Base-by-base conservation (phyloP, 2,888 invertebrate genomes). In the Microctonus hyperodae region DNA sequence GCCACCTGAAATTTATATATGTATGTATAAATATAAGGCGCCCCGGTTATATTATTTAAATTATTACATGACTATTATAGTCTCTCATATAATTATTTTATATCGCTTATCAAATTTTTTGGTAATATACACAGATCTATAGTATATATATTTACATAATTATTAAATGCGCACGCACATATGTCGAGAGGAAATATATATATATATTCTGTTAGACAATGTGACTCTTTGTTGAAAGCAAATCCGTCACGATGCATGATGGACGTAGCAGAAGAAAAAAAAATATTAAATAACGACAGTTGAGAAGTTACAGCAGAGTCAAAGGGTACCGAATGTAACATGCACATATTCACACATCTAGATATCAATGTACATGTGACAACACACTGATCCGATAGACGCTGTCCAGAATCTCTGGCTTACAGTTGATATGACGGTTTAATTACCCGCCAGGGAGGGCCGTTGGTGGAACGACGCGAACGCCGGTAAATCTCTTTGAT, bases 401-500 rank as follows among this genome's bases (percentile, higher is more conserved):
- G 64, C 69, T 69, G 61, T 64, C 69, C 70, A 70, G 66, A 70
- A 61, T 69, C 33, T 55, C 37, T 50, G 44, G 28, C 66, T 53
- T 65, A 58, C 56, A 64, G 62, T 58, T 63, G 70, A 67, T 66
- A 68, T 69, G 73, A 72, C 71, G 68, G 69, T 74, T 75, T 75
- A 76, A 76, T 75, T 75, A 71, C 69, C 60, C 62, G 23, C 61
- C 50, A 40, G 3, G 13, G 28, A 50, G 58, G 58, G 59, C 64
- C 69, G 4, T 7, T 28, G 28, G 70, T 60, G 70, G 65, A 69
- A 74, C 65, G 53, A 70, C 65, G 28, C 7, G 28, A 69, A 58
- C 68, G 68, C 60, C 75, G 74, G 75, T 78, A 75, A 78, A 76
- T 78, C 76, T 77, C 70, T 74, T 78, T 76, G 74, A 77, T 76